phyloP scores from a whole-genome alignment of 2,113 vertebrate species.

The Prietella phreatophila region DNA sequence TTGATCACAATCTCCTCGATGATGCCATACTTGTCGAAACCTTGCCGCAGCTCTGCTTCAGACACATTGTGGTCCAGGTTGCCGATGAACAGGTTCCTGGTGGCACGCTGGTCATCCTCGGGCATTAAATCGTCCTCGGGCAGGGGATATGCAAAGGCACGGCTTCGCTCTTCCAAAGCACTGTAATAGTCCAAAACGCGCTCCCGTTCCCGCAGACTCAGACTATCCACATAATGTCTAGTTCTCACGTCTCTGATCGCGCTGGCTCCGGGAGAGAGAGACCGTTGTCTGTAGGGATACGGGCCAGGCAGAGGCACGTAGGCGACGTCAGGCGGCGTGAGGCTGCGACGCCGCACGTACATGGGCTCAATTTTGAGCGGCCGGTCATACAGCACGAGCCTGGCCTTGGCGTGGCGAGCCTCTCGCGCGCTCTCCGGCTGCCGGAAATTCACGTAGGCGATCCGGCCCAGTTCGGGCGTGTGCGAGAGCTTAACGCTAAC shows the following conservation, averaged over 20 bases:
- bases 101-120: constrained; percentile 93
- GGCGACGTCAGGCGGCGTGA: constrained; percentile 78
- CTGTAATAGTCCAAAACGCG: constrained; percentile 89
- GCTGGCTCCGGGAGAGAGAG: constrained; percentile 82
- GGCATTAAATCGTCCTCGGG: constrained; percentile 92
- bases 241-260: constrained; percentile 79
- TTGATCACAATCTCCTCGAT: constrained; percentile 98
- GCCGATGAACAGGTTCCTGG: constrained; percentile 94
- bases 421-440: constrained; percentile 93
- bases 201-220: constrained; percentile 75
- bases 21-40: constrained; percentile 93
- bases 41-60: constrained; percentile 84
- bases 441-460: constrained; percentile 95
- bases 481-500: constrained; percentile 94
- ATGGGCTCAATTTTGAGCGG: constrained; percentile 93
- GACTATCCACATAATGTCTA: constrained; percentile 79
- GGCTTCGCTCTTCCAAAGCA: constrained; percentile 86
- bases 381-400: constrained; percentile 86
- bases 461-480: constrained; percentile 90
- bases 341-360: constrained; percentile 79
- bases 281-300: constrained; percentile 86
- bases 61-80: constrained; percentile 92
- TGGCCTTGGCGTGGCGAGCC: constrained; percentile 85
- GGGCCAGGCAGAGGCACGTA: constrained; percentile 77
- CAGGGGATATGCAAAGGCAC: constrained; percentile 81